phyloP scores from a whole-genome alignment of 2,797 vertebrate genomes.

The Nasua narica region DNA sequence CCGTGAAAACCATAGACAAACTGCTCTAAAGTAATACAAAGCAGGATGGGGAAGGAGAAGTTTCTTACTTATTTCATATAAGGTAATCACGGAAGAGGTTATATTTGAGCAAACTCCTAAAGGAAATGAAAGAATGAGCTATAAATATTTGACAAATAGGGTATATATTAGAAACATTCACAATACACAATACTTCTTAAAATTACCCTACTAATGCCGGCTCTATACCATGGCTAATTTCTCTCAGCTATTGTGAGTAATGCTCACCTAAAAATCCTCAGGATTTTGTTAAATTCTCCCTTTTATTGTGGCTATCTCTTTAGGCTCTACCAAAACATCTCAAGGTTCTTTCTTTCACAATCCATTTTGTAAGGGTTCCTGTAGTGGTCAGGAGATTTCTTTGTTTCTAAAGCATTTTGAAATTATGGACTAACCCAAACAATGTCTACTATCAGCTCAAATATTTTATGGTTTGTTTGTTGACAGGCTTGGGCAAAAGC shows the following conservation, averaged over 20 bases:
- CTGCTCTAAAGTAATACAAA: background rate
- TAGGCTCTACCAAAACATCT: background rate
- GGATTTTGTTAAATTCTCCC: background rate
- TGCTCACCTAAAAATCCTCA: no score
- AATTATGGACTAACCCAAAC: constrained; percentile 22
- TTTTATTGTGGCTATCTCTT: background rate
- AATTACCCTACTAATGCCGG: background rate
- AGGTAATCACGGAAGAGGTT: background rate
- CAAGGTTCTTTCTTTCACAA: background rate
- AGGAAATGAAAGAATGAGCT: background rate
- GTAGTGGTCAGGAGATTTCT: background rate
- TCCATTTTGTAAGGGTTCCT: background rate
- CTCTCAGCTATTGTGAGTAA: background rate
- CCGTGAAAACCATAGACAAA: background rate
- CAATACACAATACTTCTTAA: background rate
- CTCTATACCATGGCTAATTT: background rate
- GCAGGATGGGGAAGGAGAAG: background rate
- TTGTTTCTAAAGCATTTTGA: constrained; percentile 43
- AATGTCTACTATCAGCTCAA: background rate
- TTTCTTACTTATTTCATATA: background rate
- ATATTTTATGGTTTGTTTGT: background rate
- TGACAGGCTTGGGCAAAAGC: background rate
- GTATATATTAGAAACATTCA: background rate
- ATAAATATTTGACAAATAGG: background rate
- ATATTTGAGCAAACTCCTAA: background rate